phyloP scores from a whole-genome alignment of 1,140 invertebrate species.

The Piezodorus guildinii region DNA sequence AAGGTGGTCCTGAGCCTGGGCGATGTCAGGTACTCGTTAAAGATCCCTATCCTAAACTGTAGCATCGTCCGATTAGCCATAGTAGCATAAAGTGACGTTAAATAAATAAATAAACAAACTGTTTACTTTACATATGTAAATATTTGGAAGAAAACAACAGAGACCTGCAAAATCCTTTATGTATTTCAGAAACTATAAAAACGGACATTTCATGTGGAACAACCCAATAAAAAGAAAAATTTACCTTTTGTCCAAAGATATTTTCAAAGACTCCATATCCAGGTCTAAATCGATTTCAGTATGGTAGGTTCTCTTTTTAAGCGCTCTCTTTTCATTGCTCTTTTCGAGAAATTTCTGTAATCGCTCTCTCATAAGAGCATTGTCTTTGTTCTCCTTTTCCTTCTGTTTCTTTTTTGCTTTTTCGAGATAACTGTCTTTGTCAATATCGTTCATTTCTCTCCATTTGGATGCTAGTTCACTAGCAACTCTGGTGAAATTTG shows the following conservation, averaged over 20 bases:
- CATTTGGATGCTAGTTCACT: conserved; percentile 33
- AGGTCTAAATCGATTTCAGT: not conserved
- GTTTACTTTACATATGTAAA: too few species aligned
- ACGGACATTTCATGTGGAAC: too few species aligned
- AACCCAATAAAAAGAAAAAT: not conserved
- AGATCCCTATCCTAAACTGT: too few species aligned
- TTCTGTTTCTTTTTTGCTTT: conserved; percentile 27
- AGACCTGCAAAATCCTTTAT: too few species aligned
- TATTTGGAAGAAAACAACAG: too few species aligned
- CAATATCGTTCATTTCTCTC: conserved; percentile 35
- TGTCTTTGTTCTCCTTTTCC: conserved; percentile 16
- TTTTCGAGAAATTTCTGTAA: conserved; percentile 17
- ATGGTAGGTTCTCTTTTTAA: not conserved
- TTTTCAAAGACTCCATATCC: not conserved
- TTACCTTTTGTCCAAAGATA: conserved; percentile 7
- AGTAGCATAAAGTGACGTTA: too few species aligned
- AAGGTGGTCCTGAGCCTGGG: too few species aligned
- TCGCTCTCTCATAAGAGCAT: conserved; percentile 12
- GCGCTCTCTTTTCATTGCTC: conserved; percentile 17
- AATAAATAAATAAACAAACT: too few species aligned
- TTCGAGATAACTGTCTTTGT: conserved; percentile 37
- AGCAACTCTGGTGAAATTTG: conserved; percentile 35
- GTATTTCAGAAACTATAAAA: too few species aligned
- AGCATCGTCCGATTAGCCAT: too few species aligned
- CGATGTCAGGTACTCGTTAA: too few species aligned